Percentiles rank a stretch among this genome's conserved stretches.
Conservation (phyloP, 1,140 invertebrate genomes). For the Melanaphis sacchari region DNA sequence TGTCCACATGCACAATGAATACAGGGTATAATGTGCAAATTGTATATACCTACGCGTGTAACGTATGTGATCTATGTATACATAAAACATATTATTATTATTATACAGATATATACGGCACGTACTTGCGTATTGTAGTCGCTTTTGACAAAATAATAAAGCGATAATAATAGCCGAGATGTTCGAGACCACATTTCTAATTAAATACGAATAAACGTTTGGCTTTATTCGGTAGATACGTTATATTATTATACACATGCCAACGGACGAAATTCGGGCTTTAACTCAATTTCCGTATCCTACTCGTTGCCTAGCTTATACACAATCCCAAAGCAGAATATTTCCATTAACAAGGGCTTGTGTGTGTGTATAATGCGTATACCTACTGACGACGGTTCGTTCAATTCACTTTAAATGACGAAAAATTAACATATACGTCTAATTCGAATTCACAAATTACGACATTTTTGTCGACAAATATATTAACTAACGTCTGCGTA, state of each 20-base stretch:
- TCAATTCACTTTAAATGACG: not conserved
- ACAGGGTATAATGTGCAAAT: not conserved
- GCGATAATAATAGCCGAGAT: not conserved
- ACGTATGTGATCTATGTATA: not conserved
- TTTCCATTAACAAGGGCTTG: not conserved
- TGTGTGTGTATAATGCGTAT: not conserved
- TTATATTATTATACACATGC: not conserved
- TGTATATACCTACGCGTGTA: not conserved
- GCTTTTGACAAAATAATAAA: not conserved
- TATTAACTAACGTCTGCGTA: not conserved
- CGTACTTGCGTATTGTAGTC: not conserved
- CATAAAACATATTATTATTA: not conserved
- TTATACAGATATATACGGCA: not conserved
- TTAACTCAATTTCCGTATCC: not conserved
- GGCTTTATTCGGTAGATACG: not conserved
- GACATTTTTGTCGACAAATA: not conserved
- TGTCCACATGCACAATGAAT: not conserved
- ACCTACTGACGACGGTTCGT: not conserved
- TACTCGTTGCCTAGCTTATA: not conserved
- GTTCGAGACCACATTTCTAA: not conserved
- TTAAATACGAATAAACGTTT: constrained; percentile 29
- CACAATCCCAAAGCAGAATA: not conserved
- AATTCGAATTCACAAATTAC: not conserved
- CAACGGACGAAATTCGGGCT: not conserved
- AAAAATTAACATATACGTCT: not conserved